A percentile compares a stretch with the other conserved stretches of the same genome.
Conservation (phyloP, 2,888 invertebrate species). For the Drosophila lutescens region DNA sequence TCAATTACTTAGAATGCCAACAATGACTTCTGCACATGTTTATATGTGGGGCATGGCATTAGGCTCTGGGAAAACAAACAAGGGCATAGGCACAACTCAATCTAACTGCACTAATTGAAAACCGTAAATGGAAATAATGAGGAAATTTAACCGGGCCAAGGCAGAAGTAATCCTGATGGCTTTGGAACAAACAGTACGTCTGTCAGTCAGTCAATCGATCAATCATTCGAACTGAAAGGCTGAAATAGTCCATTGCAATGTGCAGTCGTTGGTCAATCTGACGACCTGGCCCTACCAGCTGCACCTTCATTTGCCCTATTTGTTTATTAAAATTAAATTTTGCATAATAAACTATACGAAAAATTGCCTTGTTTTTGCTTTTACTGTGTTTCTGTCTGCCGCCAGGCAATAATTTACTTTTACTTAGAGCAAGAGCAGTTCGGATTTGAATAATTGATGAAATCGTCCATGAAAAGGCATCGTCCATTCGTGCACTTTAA, state of each 20-base stretch:
- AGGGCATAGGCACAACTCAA: neutral
- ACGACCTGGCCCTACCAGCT: neutral
- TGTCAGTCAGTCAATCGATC: slow-evolving; percentile 23
- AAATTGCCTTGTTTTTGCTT: slow-evolving; percentile 35
- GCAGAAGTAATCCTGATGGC: slow-evolving; percentile 12
- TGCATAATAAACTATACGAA: slow-evolving; percentile 66
- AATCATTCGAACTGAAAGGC: slow-evolving; percentile 24
- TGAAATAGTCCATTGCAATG: slow-evolving; percentile 4
- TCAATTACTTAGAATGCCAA: slow-evolving; percentile 2
- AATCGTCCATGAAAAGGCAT: slow-evolving; percentile 47
- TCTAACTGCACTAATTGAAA: slow-evolving; percentile 29
- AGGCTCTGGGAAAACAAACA: slow-evolving; percentile 1
- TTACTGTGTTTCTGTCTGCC: slow-evolving; percentile 5
- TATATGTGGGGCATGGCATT: neutral
- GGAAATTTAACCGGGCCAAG: slow-evolving; percentile 11
- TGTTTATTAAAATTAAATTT: slow-evolving; percentile 72
- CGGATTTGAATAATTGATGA: slow-evolving; percentile 63
- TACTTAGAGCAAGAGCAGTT: slow-evolving; percentile 18
- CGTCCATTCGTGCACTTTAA: slow-evolving; percentile 41
- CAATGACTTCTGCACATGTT: neutral
- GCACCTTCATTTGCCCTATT: slow-evolving; percentile 38
- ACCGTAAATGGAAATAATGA: slow-evolving; percentile 27
- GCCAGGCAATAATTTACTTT: slow-evolving; percentile 31
- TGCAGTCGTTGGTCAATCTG: neutral
- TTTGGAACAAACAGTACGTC: neutral